phyloP scores from a whole-genome alignment of 1,140 invertebrate species.

The Parasteatoda tepidariorum region DNA sequence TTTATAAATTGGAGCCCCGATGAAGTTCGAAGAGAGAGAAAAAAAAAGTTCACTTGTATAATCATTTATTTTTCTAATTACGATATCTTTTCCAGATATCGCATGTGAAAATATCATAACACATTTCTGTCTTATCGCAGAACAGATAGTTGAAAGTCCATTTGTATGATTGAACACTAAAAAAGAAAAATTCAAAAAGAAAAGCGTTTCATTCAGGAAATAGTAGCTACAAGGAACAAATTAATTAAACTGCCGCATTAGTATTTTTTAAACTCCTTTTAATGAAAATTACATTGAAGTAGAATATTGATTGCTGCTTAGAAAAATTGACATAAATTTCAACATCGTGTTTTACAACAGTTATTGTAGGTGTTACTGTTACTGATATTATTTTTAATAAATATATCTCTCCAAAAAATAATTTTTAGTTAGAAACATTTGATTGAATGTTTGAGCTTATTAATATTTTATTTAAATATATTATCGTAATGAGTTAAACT shows the following conservation, averaged over 20 bases:
- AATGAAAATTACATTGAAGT: neutral
- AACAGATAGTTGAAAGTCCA: conserved; percentile 12
- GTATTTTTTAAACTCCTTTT: neutral
- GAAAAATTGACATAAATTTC: conserved; percentile 16
- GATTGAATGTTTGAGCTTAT: too few relatives aligned
- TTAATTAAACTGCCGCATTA: conserved; percentile 41
- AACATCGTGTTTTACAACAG: too few relatives aligned
- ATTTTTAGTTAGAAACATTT: too few relatives aligned
- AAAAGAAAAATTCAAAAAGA: neutral
- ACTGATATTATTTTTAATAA: too few relatives aligned
- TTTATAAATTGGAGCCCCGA: too few relatives aligned
- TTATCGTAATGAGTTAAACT: too few relatives aligned
- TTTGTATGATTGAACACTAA: conserved; percentile 25
- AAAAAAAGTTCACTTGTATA: neutral
- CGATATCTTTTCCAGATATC: conserved; percentile 9
- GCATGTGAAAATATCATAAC: conserved; percentile 9
- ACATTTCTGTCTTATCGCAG: conserved; percentile 4
- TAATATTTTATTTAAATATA: too few relatives aligned
- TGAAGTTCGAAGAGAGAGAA: too few relatives aligned
- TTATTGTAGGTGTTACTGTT: too few relatives aligned
- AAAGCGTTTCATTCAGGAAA: neutral
- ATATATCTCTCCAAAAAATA: too few relatives aligned
- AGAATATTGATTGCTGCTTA: conserved; percentile 29
- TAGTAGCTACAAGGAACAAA: conserved; percentile 20
- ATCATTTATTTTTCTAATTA: conserved; percentile 21